Percentiles rank a stretch among this genome's conserved stretches.
These are phyloP conservation scores for Kuschelorhynchus macadamiae DNA, from an alignment of 2,888 invertebrate species.

Conservation along the genomic window DNA sequence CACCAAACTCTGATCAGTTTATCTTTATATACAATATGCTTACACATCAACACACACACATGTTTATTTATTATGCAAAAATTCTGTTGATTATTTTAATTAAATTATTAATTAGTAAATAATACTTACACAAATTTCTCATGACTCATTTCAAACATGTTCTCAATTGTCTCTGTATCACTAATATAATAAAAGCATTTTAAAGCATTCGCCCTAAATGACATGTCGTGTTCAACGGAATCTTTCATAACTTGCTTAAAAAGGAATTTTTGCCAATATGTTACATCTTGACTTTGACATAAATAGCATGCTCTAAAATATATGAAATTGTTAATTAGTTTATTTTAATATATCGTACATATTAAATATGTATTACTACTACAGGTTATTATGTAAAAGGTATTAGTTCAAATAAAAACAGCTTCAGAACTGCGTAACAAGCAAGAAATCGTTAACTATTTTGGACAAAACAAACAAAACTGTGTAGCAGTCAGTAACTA, in stretches of 20 bases:
- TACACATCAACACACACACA: too few species aligned
- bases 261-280: constrained; percentile 52
- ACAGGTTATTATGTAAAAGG: background rate
- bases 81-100: too few species aligned
- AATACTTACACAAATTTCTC: constrained; percentile 58
- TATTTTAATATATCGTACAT: too few species aligned
- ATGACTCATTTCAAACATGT: constrained; percentile 52
- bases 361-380: too few species aligned
- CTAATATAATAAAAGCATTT: constrained; percentile 62
- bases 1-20: too few species aligned
- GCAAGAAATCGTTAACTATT: too few species aligned
- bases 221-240: constrained; percentile 41
- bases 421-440: too few species aligned
- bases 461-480: too few species aligned
- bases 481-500: too few species aligned
- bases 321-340: background rate
- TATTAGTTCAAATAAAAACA: too few species aligned
- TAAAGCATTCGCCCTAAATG: constrained; percentile 58
- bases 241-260: constrained; percentile 48
- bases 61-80: too few species aligned
- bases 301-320: constrained; percentile 56
- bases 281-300: constrained; percentile 49
- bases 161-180: constrained; percentile 55
- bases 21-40: too few species aligned
- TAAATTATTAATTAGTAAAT: background rate